These are phyloP conservation scores for Engystomops pustulosus DNA, from an alignment of 2,113 vertebrate genomes.

Conservation along the genomic window DNA sequence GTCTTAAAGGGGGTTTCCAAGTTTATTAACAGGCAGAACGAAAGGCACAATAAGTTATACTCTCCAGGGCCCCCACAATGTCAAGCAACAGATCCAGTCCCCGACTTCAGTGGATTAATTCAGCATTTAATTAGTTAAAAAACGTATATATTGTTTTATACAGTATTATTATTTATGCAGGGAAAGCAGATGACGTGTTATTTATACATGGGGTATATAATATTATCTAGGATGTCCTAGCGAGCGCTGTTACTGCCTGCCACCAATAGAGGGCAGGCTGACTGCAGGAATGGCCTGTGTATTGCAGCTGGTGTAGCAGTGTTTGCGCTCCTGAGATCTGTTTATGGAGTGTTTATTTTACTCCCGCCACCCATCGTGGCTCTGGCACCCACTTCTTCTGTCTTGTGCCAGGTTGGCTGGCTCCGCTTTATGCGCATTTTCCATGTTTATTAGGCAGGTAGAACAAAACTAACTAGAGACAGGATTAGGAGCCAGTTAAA, in stretches of 20 bases:
- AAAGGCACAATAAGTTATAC: too few species aligned
- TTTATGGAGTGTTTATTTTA: conserved; percentile 74
- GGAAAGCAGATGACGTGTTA: too few species aligned
- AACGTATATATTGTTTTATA: too few species aligned
- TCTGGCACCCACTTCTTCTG: conserved; percentile 66
- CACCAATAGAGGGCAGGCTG: conserved; percentile 70
- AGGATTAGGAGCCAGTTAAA: background rate
- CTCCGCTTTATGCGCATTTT: conserved; percentile 64
- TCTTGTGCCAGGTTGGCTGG: background rate
- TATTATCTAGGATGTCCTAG: too few species aligned
- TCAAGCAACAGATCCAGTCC: too few species aligned
- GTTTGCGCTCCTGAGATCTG: conserved; percentile 64
- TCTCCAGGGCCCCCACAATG: too few species aligned
- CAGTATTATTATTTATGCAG: too few species aligned
- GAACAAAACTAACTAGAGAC: background rate
- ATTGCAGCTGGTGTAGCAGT: background rate
- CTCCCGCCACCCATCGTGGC: conserved; percentile 72
- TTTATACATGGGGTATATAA: too few species aligned
- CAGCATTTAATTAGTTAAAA: too few species aligned
- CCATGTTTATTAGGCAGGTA: conserved; percentile 13
- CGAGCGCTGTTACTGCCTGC: conserved; percentile 1
- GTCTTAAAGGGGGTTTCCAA: too few species aligned
- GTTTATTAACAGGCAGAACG: too few species aligned
- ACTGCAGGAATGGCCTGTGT: conserved; percentile 19
- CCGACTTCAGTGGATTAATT: too few species aligned